Evolutionary conservation across 2,113 vertebrate genomes (phyloP), one percentile per base, ranked within the genome.

Genomic region (Illadopsis cleaveri): DNA sequence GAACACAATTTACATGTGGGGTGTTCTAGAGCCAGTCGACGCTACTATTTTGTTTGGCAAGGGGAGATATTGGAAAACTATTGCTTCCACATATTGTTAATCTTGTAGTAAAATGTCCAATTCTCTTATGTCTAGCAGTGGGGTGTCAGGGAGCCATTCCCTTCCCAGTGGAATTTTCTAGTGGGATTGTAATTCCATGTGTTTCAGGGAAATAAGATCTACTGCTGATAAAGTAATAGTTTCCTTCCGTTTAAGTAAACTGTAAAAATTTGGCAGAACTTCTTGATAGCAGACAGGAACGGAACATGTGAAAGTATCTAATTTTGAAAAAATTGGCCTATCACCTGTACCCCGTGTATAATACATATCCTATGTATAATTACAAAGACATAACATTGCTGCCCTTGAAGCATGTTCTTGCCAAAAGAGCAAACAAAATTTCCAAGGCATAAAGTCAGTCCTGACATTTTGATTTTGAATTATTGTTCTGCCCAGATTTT

Each of bases 31-130:
- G 58, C 87, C 58, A 70, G 6, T 80, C 0, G 0, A 50, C 0
- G 3, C 42, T 86, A 11, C 61, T 91, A 47, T 76, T 95, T 94
- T 79, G 21, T 80, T 94, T 96, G 90, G 92, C 93, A 80, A 88
- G 42, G 47, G 35, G 68, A 70, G 62, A 58, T 75, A 60, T 38
- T 96, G 93, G 89, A 92, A 95, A 87, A 62, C 70, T 95, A 96
- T 96, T 97, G 79, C 87, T 95, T 96, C 95, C 92, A 86, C 40
- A 5, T 93, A 97, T 93, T 96, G 93, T 94, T 94, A 86, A 40
- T 73, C 73, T 71, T 40, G 79, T 50, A 93, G 87, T 93, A 93
- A 96, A 94, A 91, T 45, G 47, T 86, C 66, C 66, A 60, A 1
- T 93, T 96, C 42, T 86, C 71, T 81, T 66, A 61, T 94, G 75